Evolutionary conservation across 2,797 vertebrate species (phyloP).

Genomic region (Micrastur ruficollis): DNA sequence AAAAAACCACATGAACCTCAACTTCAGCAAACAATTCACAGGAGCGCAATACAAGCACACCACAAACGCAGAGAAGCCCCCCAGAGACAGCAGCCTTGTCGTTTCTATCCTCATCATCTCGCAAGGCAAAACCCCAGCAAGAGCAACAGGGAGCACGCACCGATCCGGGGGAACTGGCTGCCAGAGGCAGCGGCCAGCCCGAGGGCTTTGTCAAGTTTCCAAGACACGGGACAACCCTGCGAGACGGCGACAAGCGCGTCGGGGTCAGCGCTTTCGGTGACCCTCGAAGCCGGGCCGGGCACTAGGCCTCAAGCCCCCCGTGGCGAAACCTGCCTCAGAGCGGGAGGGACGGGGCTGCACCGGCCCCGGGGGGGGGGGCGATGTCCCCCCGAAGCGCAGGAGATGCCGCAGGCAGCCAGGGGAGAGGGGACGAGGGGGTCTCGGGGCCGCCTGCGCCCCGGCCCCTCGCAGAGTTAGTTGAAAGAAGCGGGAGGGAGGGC

Average conservation of each 20-base stretch:
- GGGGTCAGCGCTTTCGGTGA: rapidly evolving
- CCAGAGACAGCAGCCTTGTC: background rate
- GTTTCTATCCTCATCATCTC: background rate
- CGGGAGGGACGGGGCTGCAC: rapidly evolving
- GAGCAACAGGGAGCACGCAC: background rate
- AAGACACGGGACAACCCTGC: background rate
- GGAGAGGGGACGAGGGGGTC: background rate
- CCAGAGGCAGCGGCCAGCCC: rapidly evolving
- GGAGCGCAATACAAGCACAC: rapidly evolving
- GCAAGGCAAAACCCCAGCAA: background rate
- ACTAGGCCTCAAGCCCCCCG: background rate
- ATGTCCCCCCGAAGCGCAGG: rapidly evolving
- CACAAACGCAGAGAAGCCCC: background rate
- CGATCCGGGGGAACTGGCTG: background rate
- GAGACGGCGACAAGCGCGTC: rapidly evolving
- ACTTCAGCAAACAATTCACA: background rate
- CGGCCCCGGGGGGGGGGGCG: rapidly evolving
- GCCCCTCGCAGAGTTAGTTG: background rate
- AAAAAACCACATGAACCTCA: rapidly evolving
- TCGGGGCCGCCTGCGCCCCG: background rate
- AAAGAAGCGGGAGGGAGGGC: background rate
- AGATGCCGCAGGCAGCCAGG: background rate
- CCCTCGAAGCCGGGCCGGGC: background rate
- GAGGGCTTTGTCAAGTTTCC: background rate
- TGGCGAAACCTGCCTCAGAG: rapidly evolving